Evolutionary conservation across 2,797 vertebrate genomes (phyloP).

Genomic region (Malacoraja senta): DNA sequence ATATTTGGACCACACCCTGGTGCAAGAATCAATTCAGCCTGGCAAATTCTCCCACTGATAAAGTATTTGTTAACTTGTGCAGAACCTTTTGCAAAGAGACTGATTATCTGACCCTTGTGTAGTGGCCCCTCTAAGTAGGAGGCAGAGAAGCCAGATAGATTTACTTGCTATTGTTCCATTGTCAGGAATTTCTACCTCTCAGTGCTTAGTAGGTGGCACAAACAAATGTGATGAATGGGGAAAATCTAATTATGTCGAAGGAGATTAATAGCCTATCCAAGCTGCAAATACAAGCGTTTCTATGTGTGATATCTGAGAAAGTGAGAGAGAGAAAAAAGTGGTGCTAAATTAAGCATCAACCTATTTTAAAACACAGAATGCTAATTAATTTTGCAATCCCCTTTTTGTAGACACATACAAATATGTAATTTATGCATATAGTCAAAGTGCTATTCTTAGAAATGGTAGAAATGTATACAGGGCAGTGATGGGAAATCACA

Average conservation of each 20-base stretch:
- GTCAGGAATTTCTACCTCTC: slow-evolving; percentile 10
- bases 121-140: not conserved
- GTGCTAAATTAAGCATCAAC: not conserved
- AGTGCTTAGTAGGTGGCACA: slow-evolving; percentile 8
- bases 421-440: not conserved
- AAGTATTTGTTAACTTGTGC: slow-evolving; percentile 22
- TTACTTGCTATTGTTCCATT: slow-evolving; percentile 30
- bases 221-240: slow-evolving; percentile 16
- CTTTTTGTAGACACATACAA: not conserved
- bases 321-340: not conserved
- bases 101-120: slow-evolving; percentile 18
- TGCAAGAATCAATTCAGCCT: slow-evolving; percentile 39
- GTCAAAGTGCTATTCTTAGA: not conserved
- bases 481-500: too few relatives aligned
- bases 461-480: too few relatives aligned
- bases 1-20: slow-evolving; percentile 53
- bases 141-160: not conserved
- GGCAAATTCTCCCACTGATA: slow-evolving; percentile 3
- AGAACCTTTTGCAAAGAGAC: slow-evolving; percentile 5
- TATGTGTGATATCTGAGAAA: not conserved
- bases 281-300: not conserved
- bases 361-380: slow-evolving; percentile 16
- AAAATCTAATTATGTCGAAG: slow-evolving; percentile 17
- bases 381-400: not conserved
- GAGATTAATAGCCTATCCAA: slow-evolving; percentile 2